phyloP scores from a whole-genome alignment of 1,140 invertebrate genomes.

The Bombus huntii region DNA sequence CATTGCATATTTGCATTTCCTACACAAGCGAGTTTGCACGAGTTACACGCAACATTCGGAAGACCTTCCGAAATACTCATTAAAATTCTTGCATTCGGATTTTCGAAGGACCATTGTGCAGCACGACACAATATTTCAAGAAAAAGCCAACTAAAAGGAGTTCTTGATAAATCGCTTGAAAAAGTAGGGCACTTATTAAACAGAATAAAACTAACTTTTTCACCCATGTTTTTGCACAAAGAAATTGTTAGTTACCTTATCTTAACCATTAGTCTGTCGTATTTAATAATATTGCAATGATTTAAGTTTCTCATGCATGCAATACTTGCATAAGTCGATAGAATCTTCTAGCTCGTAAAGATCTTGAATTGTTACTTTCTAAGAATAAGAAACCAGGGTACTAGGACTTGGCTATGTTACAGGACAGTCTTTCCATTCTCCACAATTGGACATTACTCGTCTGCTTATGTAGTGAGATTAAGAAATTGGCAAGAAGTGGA shows the following conservation, averaged over 20 bases:
- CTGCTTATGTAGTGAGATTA: no score
- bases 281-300: not conserved
- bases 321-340: conserved; percentile 3
- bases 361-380: not conserved
- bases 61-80: not conserved
- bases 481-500: no score
- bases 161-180: no score
- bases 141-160: no score
- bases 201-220: not conserved
- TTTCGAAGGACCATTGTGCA: not conserved
- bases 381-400: not conserved
- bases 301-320: not conserved
- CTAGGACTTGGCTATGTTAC: not conserved
- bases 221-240: not conserved
- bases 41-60: not conserved
- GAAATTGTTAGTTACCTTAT: not conserved
- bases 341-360: not conserved
- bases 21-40: not conserved
- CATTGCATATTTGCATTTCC: not conserved
- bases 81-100: not conserved
- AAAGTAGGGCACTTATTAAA: not conserved
- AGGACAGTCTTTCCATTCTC: no score
- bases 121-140: no score
- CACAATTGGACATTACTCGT: no score
- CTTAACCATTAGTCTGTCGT: not conserved